Evolutionary conservation across 2,113 vertebrate genomes (phyloP), one percentile per base, ranked within the genome.

Genomic region (Myiozetetes cayanensis): DNA sequence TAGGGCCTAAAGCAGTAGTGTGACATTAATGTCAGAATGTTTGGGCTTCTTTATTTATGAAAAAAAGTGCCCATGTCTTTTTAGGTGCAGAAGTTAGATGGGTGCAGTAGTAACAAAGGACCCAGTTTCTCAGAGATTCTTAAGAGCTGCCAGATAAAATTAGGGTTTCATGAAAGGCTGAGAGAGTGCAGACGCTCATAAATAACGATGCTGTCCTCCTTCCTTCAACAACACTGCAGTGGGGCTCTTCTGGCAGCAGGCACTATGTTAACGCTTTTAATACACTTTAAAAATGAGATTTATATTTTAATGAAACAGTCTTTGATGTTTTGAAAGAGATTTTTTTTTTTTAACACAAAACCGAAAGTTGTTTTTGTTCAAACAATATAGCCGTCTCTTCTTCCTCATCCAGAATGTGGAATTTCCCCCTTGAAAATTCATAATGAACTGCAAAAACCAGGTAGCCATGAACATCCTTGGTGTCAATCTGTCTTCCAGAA

Each of bases 151-250:
- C 93, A 94, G 90, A 96, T 97, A 94, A 96, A 97, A 96, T 94
- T 96, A 96, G 85, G 92, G 82, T 94, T 96, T 96, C 88, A 74
- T 95, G 92, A 96, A 96, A 97, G 96, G 92, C 96, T 96, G 93
- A 96, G 96, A 92, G 96, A 96, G 83, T 90, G 90, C 94, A 97
- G 93, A 96, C 44, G 28, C 92, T 95, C 96, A 84, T 96, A 97
- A 97, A 97, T 96, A 95, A 96, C 16, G 87, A 80, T 90, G 87
- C 94, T 96, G 91, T 96, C 95, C 94, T 96, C 93, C 92, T 96
- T 94, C 94, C 95, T 96, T 96, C 94, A 94, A 77, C 93, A 93
- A 90, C 61, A 0, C 65, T 67, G 88, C 90, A 95, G 65, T 88
- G 90, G 55, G 85, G 75, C 68, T 93, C 59, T 75, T 80, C 78